A percentile compares a stretch with the other conserved stretches of the same genome.
Conservation (phyloP, 2,888 invertebrate species). For the Cephus rjabovi region DNA sequence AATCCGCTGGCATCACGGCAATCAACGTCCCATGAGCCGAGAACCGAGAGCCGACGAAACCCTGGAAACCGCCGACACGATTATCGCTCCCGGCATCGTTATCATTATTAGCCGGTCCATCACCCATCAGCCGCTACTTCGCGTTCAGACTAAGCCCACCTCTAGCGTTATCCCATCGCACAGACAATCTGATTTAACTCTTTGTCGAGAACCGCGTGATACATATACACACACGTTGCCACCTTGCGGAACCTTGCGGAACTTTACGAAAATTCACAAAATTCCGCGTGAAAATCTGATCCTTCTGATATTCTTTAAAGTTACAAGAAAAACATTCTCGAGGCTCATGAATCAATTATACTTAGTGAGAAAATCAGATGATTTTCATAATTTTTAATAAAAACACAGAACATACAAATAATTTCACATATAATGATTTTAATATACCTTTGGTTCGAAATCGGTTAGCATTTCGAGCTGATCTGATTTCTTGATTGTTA, state of each 20-base stretch:
- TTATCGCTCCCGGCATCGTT: constrained; percentile 57
- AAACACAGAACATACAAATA: neutral
- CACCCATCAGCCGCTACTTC: constrained; percentile 26
- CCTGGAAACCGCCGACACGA: constrained; percentile 55
- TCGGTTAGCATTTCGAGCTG: neutral
- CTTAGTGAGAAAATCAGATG: neutral
- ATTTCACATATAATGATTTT: neutral
- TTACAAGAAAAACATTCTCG: neutral
- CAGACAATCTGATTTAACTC: constrained; percentile 5
- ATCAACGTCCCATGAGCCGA: constrained; percentile 52
- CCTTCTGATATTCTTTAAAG: neutral
- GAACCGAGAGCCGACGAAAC: constrained; percentile 37
- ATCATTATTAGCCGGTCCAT: constrained; percentile 58
- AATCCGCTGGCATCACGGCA: constrained; percentile 45
- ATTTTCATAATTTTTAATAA: neutral
- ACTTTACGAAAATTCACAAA: neutral
- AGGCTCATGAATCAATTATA: neutral
- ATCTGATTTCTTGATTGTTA: neutral
- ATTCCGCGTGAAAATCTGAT: neutral
- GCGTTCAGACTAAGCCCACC: neutral
- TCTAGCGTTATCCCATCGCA: neutral
- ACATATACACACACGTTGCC: neutral
- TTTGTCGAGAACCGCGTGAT: neutral
- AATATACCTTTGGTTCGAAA: neutral
- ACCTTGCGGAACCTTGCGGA: neutral